These are phyloP conservation scores for Drosophila nigromelanica DNA, from an alignment of 1,140 invertebrate species.

Conservation along the genomic window DNA sequence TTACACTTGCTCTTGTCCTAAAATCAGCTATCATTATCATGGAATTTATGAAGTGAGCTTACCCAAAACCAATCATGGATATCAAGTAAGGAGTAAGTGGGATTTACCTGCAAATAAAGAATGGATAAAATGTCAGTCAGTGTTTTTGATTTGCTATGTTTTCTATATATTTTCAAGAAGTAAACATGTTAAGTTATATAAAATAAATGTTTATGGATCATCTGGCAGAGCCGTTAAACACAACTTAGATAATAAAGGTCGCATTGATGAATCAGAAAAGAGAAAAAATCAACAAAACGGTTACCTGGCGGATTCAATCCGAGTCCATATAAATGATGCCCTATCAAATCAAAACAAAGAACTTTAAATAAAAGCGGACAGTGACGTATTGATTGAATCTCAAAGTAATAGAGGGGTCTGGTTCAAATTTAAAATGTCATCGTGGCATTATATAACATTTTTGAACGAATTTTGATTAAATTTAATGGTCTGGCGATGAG, in stretches of 20 bases:
- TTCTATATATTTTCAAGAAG: slow-evolving; percentile 4
- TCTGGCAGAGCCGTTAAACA: no score
- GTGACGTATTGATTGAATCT: slow-evolving; percentile 50
- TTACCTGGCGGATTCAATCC: slow-evolving; percentile 4
- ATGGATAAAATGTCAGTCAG: slow-evolving; percentile 1
- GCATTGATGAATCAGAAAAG: slow-evolving; percentile 6
- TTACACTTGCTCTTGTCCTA: slow-evolving; percentile 44
- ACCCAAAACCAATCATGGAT: slow-evolving; percentile 28
- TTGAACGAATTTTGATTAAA: slow-evolving; percentile 21
- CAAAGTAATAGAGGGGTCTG: slow-evolving; percentile 19
- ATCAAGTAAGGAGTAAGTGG: neutral
- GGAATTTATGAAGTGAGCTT: slow-evolving; percentile 51
- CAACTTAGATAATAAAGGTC: slow-evolving; percentile 41
- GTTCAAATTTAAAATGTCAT: no score
- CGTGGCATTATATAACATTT: no score
- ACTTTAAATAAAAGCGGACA: slow-evolving; percentile 69
- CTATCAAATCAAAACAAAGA: slow-evolving; percentile 3
- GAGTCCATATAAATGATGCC: neutral
- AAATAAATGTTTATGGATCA: neutral
- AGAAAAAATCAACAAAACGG: slow-evolving; percentile 28
- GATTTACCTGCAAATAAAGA: slow-evolving; percentile 46
- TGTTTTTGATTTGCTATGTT: slow-evolving; percentile 3
- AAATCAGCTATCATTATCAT: slow-evolving; percentile 55
- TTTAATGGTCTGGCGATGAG: slow-evolving; percentile 7
- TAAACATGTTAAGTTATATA: neutral